These are phyloP conservation scores for Papilio demoleus DNA, from an alignment of 2,888 invertebrate species.

Conservation along the genomic window DNA sequence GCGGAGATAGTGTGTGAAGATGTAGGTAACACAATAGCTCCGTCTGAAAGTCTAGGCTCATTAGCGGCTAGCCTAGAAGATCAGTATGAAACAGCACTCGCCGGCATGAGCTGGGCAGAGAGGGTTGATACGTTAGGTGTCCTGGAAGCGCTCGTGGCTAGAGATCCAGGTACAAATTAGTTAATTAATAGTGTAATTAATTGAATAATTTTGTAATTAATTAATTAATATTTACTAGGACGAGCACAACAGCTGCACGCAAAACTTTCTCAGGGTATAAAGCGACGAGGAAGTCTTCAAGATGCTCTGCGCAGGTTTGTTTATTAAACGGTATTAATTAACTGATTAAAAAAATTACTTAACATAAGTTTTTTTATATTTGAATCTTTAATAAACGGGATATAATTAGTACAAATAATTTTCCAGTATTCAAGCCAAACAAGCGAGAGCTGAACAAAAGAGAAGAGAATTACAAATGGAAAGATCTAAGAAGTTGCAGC, in stretches of 20 bases:
- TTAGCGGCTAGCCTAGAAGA: constrained; percentile 82
- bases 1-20: constrained; percentile 85
- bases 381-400: neutral
- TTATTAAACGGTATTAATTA: neutral
- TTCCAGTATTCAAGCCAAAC: constrained; percentile 91
- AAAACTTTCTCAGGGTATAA: constrained; percentile 95
- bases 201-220: neutral
- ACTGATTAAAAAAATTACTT: no score
- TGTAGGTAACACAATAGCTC: constrained; percentile 46
- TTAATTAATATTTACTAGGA: constrained; percentile 74
- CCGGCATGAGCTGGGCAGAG: constrained; percentile 93
- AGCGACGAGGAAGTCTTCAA: constrained; percentile 92
- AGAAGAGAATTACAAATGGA: constrained; percentile 92
- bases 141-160: constrained; percentile 89
- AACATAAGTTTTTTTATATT: no score
- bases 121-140: constrained; percentile 91
- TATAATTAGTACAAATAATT: neutral
- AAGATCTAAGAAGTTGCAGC: constrained; percentile 92
- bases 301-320: constrained; percentile 87
- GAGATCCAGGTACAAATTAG: constrained; percentile 90
- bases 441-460: constrained; percentile 95
- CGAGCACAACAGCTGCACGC: constrained; percentile 96
- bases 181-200: neutral
- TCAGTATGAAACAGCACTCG: constrained; percentile 87
- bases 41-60: constrained; percentile 54